Evolutionary conservation across 2,888 invertebrate genomes (phyloP), one percentile per base, ranked within the genome.

Genomic region (Parnassius orleans): DNA sequence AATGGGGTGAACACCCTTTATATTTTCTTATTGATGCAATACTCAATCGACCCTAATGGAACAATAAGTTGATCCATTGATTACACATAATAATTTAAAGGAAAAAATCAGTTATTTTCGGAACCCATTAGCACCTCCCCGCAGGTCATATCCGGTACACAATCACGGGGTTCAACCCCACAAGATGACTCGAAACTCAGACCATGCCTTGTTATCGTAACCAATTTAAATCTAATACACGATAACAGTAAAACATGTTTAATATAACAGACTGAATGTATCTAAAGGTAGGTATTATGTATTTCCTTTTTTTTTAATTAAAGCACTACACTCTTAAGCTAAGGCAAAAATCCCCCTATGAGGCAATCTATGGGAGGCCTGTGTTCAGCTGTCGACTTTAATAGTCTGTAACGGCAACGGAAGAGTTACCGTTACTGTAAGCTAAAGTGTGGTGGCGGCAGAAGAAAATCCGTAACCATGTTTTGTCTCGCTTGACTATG

Each of bases 91-190:
- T 76, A 75, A 75, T 75, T 70, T 69, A 67, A 74, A 72, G 65
- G 73, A 74, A 76, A 71, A 66, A 59, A 59, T 41, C 52, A 24
- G 66, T 75, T 77, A 82, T 80, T 82, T 80, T 66, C 79, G 78
- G 78, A 83, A 82, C 81, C 81, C 77, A 87, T 87, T 86, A 86
- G 74, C 83, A 79, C 84, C 76, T 83, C 77, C 79, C 84, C 76
- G 77, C 78, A 72, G 80, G 80, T 83, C 72, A 86, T 84, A 84
- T 89, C 89, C 89, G 87, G 87, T 83, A 78, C 66, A 71, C 75
- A 82, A 86, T 84, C 81, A 81, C 79, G 76, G 82, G 84, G 83
- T 77, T 63, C 61, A 71, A 78, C 81, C 81, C 82, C 73, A 73
- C 66, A 48, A 51, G 55, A 67, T 84, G 83, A 83, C 84, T 82